These are phyloP conservation scores for Nerophis ophidion DNA, from an alignment of 2,113 vertebrate species.

Conservation along the genomic window DNA sequence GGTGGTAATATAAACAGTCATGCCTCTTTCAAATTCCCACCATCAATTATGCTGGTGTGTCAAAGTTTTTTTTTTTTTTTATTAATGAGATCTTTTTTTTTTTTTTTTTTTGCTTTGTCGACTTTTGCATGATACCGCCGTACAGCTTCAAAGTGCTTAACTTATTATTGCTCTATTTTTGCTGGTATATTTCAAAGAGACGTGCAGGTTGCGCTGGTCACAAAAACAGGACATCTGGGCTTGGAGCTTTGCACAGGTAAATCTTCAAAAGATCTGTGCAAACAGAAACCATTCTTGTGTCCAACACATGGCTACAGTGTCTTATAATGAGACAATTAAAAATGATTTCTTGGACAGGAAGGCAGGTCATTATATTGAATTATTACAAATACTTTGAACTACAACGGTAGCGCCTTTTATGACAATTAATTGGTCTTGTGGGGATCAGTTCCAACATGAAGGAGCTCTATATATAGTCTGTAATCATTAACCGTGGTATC, in stretches of 20 bases:
- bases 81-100: slow-evolving; percentile 46
- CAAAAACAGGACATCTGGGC: slow-evolving; percentile 46
- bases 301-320: slow-evolving; percentile 28
- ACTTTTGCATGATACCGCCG: slow-evolving; percentile 28
- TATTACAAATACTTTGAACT: slow-evolving; percentile 61
- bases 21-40: slow-evolving; percentile 49
- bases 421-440: slow-evolving; percentile 66
- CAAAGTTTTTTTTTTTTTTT: slow-evolving; percentile 32
- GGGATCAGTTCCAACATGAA: slow-evolving; percentile 52
- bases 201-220: slow-evolving; percentile 58
- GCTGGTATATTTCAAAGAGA: slow-evolving; percentile 60
- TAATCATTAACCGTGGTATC: slow-evolving; percentile 41
- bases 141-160: slow-evolving; percentile 46
- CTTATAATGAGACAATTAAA: slow-evolving; percentile 69
- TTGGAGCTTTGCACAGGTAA: slow-evolving; percentile 51
- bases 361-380: slow-evolving; percentile 48
- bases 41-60: slow-evolving; percentile 53
- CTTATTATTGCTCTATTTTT: slow-evolving; percentile 54
- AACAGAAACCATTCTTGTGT: slow-evolving; percentile 56
- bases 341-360: slow-evolving; percentile 62
- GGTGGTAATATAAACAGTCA: neutral
- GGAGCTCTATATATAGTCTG: slow-evolving; percentile 44
- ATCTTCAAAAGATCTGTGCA: slow-evolving; percentile 55
- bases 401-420: slow-evolving; percentile 41
- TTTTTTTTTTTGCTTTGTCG: slow-evolving; percentile 33